phyloP scores from a whole-genome alignment of 2,113 vertebrate genomes.

The pig (Sus scrofa) region DNA sequence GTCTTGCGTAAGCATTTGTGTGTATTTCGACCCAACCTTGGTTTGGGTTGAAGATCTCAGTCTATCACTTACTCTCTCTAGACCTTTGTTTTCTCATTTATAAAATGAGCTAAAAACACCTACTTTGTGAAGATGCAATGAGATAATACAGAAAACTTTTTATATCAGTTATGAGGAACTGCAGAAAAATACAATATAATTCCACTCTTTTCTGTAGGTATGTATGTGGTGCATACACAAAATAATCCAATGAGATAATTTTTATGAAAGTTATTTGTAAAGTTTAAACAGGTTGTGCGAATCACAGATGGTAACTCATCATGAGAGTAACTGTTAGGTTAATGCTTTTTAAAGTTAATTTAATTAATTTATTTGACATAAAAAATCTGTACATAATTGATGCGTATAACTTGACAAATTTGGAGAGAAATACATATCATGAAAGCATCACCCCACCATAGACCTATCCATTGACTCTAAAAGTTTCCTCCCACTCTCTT shows the following conservation, averaged over 20 bases:
- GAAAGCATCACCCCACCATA: neutral
- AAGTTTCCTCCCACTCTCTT: neutral
- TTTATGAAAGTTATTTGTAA: neutral
- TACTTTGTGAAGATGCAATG: neutral
- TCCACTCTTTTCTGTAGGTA: neutral
- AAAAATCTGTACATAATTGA: neutral
- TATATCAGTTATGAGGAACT: neutral
- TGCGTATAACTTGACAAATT: neutral
- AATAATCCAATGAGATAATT: neutral
- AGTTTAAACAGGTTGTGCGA: neutral
- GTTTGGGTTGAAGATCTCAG: neutral
- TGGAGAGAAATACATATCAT: neutral
- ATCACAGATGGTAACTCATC: neutral
- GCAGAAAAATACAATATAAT: neutral
- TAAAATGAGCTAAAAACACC: neutral
- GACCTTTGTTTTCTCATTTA: neutral
- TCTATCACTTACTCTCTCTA: neutral
- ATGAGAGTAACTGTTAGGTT: neutral
- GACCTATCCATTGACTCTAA: neutral
- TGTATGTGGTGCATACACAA: neutral
- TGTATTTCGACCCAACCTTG: neutral
- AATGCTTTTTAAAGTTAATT: neutral
- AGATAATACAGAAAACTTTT: neutral
- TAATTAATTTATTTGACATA: neutral
- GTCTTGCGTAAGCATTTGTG: neutral